Evolutionary conservation across 1,140 invertebrate species (phyloP).

Genomic region (Drosophila burlai): DNA sequence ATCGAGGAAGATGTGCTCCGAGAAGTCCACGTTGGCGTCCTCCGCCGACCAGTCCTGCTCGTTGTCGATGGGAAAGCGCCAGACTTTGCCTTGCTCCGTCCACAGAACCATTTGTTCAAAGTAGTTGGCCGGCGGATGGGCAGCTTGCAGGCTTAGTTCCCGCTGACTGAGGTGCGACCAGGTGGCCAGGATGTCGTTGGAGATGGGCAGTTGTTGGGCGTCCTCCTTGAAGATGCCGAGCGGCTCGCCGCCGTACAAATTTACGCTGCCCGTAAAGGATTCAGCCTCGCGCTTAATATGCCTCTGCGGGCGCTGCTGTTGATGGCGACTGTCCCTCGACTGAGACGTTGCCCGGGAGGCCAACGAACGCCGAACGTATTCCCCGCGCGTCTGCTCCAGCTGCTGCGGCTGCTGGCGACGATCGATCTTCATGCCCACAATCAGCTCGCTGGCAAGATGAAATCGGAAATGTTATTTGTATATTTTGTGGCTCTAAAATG

Average conservation of each 20-base stretch:
- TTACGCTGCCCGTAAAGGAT: constrained; percentile 78
- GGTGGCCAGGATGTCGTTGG: constrained; percentile 86
- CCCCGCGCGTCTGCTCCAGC: constrained; percentile 81
- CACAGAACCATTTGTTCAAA: constrained; percentile 97
- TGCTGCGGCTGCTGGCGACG: constrained; percentile 75
- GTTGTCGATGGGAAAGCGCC: constrained; percentile 99
- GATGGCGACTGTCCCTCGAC: constrained; percentile 21
- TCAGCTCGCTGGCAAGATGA: constrained; percentile 87
- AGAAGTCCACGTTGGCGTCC: constrained; percentile 90
- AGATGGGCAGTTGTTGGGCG: constrained; percentile 65
- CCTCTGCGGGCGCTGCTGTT: constrained; percentile 41
- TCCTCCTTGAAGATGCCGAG: constrained; percentile 87
- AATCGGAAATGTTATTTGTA: not conserved
- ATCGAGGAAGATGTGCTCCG: constrained; percentile 97
- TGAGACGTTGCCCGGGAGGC: constrained; percentile 44
- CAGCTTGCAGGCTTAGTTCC: constrained; percentile 88
- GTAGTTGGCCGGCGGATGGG: constrained; percentile 93
- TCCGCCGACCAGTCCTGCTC: constrained; percentile 96
- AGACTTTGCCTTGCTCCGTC: constrained; percentile 97
- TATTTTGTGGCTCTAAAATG: not conserved
- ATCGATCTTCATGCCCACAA: constrained; percentile 91
- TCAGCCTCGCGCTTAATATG: constrained; percentile 65
- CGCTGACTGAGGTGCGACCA: constrained; percentile 89
- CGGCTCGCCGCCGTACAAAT: constrained; percentile 87
- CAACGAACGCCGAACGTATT: constrained; percentile 74